phyloP scores from a whole-genome alignment of 2,113 vertebrate species.

The Macrotus californicus region DNA sequence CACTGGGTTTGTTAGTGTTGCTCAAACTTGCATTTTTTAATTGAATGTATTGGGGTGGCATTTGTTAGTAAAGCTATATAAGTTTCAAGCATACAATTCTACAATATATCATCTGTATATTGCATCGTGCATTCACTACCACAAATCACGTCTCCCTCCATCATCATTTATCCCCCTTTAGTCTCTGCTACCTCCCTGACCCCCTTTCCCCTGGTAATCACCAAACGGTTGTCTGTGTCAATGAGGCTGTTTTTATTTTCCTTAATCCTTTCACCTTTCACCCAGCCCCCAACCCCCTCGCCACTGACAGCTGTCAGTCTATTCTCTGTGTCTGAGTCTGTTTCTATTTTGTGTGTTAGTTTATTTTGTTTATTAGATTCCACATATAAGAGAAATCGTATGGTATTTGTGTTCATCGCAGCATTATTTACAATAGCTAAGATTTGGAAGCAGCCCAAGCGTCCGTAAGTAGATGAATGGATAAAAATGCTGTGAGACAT shows the following conservation, averaged over 20 bases:
- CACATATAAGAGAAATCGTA: not conserved
- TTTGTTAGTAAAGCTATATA: not conserved
- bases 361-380: not conserved
- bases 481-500: not conserved
- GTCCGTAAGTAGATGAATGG: not conserved
- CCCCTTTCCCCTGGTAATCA: not conserved
- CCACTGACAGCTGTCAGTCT: not conserved
- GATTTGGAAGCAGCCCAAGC: not conserved
- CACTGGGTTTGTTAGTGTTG: not conserved
- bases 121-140: not conserved
- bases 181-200: not conserved
- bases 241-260: not conserved
- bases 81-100: not conserved
- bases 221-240: not conserved
- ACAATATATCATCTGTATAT: not conserved
- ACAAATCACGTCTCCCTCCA: not conserved
- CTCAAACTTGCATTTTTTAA: not conserved
- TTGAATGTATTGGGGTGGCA: not conserved
- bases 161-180: not conserved
- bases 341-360: not conserved
- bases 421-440: not conserved
- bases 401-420: not conserved
- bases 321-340: not conserved
- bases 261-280: not conserved
- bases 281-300: not conserved